phyloP scores from a whole-genome alignment of 2,113 vertebrate species.

The Romanogobio albipinnatus region DNA sequence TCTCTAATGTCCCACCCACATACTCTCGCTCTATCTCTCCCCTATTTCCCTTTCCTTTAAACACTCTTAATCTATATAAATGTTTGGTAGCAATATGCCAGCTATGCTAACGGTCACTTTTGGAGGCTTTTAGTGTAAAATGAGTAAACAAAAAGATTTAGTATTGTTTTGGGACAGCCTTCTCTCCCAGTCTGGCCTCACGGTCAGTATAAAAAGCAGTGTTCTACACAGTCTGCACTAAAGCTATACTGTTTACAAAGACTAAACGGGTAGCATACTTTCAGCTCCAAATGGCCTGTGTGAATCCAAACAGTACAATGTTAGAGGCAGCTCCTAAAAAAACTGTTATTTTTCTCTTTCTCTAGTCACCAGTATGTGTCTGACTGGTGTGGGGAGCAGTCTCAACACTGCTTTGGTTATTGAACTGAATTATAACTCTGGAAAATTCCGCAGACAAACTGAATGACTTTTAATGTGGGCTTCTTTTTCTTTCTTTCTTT shows the following conservation, averaged over 20 bases:
- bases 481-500: slow-evolving; percentile 22
- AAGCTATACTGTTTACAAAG: slow-evolving; percentile 33
- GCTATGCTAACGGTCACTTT: not conserved
- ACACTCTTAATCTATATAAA: not conserved
- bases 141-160: not conserved
- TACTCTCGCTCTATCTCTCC: not conserved
- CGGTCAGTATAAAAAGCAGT: not conserved
- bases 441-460: slow-evolving; percentile 31
- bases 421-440: slow-evolving; percentile 49
- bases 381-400: not conserved
- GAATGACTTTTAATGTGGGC: slow-evolving; percentile 14
- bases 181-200: not conserved
- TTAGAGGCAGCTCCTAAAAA: slow-evolving; percentile 2
- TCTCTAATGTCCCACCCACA: not conserved
- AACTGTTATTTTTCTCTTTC: slow-evolving; percentile 11
- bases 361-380: slow-evolving; percentile 12
- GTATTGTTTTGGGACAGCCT: not conserved
- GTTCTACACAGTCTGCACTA: not conserved
- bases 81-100: not conserved
- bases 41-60: not conserved
- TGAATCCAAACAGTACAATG: slow-evolving; percentile 45
- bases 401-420: slow-evolving; percentile 47
- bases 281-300: slow-evolving; percentile 32
- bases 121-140: not conserved
- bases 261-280: slow-evolving; percentile 27